These are phyloP conservation scores for Drosophila percnosoma DNA, from an alignment of 2,888 invertebrate genomes.

Conservation along the genomic window DNA sequence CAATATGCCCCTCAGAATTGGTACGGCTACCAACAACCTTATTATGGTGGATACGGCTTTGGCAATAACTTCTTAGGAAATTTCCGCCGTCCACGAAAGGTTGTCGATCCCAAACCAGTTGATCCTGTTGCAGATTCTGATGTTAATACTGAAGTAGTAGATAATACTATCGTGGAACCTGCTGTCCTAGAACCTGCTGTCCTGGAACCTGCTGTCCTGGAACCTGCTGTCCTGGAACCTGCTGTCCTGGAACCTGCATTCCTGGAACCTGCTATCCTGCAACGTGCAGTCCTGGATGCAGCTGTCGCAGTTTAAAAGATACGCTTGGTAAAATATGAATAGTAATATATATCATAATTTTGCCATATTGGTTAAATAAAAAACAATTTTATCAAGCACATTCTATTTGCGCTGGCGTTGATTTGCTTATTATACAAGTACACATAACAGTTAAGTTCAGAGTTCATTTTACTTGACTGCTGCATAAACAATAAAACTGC, in stretches of 20 bases:
- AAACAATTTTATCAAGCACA: constrained; percentile 13
- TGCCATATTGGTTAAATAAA: constrained; percentile 44
- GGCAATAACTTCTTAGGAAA: not conserved
- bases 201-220: not conserved
- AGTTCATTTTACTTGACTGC: constrained; percentile 8
- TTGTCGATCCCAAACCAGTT: not conserved
- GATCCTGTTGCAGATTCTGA: not conserved
- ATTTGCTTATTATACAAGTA: constrained; percentile 1
- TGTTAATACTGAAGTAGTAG: not conserved
- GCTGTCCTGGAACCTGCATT: not conserved
- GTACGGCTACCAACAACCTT: constrained; percentile 32
- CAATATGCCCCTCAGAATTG: constrained; percentile 1
- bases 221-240: not conserved
- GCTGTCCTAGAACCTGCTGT: not conserved
- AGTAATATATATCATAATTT: not conserved
- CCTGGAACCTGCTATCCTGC: not conserved
- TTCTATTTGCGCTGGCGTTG: not conserved
- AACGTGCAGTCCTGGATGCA: not conserved
- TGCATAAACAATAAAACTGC: constrained; percentile 35
- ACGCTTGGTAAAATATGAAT: not conserved
- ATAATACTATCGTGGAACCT: not conserved
- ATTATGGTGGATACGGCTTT: constrained; percentile 26
- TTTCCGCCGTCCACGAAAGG: not conserved
- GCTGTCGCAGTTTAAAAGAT: constrained; percentile 4
- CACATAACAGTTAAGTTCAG: not conserved